Percentiles rank a stretch among this genome's conserved stretches.
phyloP scores from a whole-genome alignment of 2,797 vertebrate genomes.

The Bradypodion pumilum region DNA sequence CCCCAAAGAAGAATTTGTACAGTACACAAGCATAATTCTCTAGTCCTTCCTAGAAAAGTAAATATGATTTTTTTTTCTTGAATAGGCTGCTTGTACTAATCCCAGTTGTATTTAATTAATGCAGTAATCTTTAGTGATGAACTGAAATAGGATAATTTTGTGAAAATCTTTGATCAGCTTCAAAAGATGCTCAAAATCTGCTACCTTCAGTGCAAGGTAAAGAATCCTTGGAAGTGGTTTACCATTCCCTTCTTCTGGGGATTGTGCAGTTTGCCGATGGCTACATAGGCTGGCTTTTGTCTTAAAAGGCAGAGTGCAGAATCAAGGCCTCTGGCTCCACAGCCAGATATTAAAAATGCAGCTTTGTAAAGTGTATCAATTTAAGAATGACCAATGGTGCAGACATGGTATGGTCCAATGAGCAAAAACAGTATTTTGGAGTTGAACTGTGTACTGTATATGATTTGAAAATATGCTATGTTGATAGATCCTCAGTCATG shows the following conservation, averaged over 20 bases:
- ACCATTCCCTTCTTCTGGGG: too few species aligned
- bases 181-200: too few species aligned
- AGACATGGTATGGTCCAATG: neutral
- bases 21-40: neutral
- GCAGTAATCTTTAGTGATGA: neutral
- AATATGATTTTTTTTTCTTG: neutral
- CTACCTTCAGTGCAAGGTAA: too few species aligned
- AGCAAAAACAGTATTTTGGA: neutral
- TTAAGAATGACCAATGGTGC: neutral
- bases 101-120: neutral
- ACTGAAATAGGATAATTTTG: neutral
- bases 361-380: neutral
- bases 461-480: neutral
- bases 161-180: neutral
- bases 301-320: too few species aligned
- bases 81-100: neutral
- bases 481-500: constrained; percentile 12
- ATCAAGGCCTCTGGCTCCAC: too few species aligned
- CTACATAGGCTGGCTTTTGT: too few species aligned
- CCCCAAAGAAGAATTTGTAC: neutral
- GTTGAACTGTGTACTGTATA: neutral
- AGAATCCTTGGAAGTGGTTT: too few species aligned
- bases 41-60: neutral
- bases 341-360: neutral
- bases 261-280: too few species aligned